Evolutionary conservation across 2,113 vertebrate species (phyloP).

Genomic region (Baryphthengus martii): DNA sequence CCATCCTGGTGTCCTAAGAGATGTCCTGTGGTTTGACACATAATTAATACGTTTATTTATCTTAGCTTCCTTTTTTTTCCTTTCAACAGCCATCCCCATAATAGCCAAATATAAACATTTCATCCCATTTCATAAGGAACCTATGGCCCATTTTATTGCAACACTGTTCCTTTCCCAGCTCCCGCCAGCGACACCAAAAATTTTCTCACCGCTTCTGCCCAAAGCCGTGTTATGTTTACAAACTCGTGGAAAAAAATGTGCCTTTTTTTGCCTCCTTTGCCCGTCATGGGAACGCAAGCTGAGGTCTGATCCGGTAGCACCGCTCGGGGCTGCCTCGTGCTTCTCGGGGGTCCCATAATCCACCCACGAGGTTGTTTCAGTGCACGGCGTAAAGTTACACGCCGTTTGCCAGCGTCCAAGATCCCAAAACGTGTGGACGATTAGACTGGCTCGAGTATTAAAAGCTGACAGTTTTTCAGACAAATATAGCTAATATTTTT

Average conservation of each 20-base stretch:
- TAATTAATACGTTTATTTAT: constrained; percentile 59
- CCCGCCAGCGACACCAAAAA: not conserved
- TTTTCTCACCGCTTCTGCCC: not conserved
- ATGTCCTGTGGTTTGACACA: constrained; percentile 51
- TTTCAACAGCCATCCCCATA: not conserved
- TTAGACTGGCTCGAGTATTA: not conserved
- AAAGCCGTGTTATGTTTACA: constrained; percentile 34
- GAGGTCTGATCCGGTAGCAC: constrained; percentile 2
- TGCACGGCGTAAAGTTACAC: not conserved
- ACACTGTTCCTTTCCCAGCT: constrained; percentile 12
- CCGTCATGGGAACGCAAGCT: not conserved
- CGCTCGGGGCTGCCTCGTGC: not conserved
- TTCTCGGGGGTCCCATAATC: not conserved
- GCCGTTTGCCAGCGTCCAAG: not conserved
- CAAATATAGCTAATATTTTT: not conserved
- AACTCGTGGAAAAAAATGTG: constrained; percentile 29
- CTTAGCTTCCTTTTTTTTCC: not conserved
- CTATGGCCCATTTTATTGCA: not conserved
- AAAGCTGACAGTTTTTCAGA: not conserved
- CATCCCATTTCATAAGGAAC: not conserved
- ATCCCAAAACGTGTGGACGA: not conserved
- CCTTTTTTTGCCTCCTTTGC: not conserved
- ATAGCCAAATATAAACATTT: constrained; percentile 31
- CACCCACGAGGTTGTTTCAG: not conserved
- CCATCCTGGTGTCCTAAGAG: constrained; percentile 14